Evolutionary conservation across 2,797 vertebrate genomes (phyloP).

Genomic region (Enteromius anoplus): DNA sequence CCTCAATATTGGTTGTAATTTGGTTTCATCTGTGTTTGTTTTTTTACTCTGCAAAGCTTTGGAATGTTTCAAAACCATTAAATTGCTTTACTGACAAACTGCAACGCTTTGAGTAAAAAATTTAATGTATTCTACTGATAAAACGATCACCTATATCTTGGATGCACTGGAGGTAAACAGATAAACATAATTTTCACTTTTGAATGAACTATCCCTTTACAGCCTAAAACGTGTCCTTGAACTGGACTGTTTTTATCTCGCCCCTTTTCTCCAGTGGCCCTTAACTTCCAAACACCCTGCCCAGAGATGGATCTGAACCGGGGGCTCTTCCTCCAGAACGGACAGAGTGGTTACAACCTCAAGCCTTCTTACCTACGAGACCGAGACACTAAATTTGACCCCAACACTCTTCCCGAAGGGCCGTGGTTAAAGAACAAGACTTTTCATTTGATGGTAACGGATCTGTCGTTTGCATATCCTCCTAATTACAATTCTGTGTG

Average conservation of each 20-base stretch:
- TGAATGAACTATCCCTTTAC: not conserved
- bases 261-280: constrained; percentile 79
- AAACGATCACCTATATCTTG: too few relatives aligned
- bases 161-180: too few relatives aligned
- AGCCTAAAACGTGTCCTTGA: not conserved
- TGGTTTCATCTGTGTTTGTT: too few relatives aligned
- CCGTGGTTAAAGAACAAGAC: constrained; percentile 85
- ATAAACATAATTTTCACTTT: too few relatives aligned
- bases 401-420: constrained; percentile 83
- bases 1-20: too few relatives aligned
- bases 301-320: constrained; percentile 91
- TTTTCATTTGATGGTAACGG: constrained; percentile 85
- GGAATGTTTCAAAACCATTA: too few relatives aligned
- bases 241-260: not conserved
- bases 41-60: too few relatives aligned
- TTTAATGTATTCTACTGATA: too few relatives aligned
- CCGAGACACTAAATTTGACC: constrained; percentile 81
- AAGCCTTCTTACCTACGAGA: constrained; percentile 90
- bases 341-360: constrained; percentile 89
- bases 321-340: constrained; percentile 88
- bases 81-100: too few relatives aligned
- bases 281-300: constrained; percentile 94
- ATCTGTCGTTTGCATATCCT: not conserved
- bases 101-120: too few relatives aligned
- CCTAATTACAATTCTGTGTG: not conserved